phyloP scores from a whole-genome alignment of 2,888 invertebrate species.

The Diarsia dahlii region DNA sequence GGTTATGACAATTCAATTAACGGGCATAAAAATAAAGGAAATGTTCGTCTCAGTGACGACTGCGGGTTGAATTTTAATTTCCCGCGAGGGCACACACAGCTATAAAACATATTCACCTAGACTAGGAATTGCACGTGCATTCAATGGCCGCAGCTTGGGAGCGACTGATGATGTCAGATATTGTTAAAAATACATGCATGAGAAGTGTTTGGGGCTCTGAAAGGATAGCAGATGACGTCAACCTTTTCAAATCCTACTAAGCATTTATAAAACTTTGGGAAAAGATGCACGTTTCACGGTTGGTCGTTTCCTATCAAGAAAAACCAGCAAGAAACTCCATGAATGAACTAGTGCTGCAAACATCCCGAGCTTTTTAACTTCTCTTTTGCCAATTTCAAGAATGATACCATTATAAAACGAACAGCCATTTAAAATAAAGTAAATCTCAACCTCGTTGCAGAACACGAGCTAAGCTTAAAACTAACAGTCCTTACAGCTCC shows the following conservation, averaged over 20 bases:
- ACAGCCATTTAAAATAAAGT: slow-evolving; percentile 22
- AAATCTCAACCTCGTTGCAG: not conserved
- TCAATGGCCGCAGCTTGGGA: slow-evolving; percentile 26
- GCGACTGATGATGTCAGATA: not conserved
- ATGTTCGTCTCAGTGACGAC: slow-evolving; percentile 58
- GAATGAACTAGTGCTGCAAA: not conserved
- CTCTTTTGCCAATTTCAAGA: not conserved
- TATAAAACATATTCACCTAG: slow-evolving; percentile 68
- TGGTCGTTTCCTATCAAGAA: no score
- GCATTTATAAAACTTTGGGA: no score
- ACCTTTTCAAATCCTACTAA: no score
- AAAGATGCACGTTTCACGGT: no score
- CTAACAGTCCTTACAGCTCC: slow-evolving; percentile 6
- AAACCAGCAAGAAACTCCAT: no score
- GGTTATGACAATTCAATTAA: slow-evolving; percentile 53
- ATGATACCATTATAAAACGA: slow-evolving; percentile 1
- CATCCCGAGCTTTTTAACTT: not conserved
- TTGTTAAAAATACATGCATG: not conserved
- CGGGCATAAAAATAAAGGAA: slow-evolving; percentile 61
- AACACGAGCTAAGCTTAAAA: slow-evolving; percentile 4
- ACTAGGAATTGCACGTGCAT: slow-evolving; percentile 42
- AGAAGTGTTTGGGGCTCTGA: no score
- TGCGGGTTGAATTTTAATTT: slow-evolving; percentile 71
- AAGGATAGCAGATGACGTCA: no score
- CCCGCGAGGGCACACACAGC: slow-evolving; percentile 64